Base-by-base conservation (phyloP, 2,888 invertebrate genomes). In the Loripinus fragilis region DNA sequence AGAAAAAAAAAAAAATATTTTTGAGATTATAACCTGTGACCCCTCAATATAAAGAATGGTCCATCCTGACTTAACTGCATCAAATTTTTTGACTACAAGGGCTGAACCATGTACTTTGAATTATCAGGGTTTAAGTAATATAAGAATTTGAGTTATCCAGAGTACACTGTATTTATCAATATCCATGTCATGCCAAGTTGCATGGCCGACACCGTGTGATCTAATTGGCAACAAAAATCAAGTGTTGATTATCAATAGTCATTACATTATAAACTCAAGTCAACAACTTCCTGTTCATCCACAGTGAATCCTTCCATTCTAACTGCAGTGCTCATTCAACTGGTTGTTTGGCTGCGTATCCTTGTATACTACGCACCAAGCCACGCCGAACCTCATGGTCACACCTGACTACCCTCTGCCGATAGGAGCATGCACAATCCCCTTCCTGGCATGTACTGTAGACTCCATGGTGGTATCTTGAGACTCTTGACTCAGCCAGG, bases 231-330 rank as follows among this genome's bases (percentile, higher is more conserved):
- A 33, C 60, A 60, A 33, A 60, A 60, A 60, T 60, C 60, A 60
- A 33, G 60, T 60, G 60, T 60, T 60, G 60, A 60, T 60, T 60
- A 60, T 60, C 60, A n/a, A 60, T 33, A 60, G 60, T 60, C 60
- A 30, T 28, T 60, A 60, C 15, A 60, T 33, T 60, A 33, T 17
- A 33, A 60, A 60, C 33, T 33, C 8, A 33, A 60, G 60, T 60
- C 60, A 60, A 60, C 60, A 60, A 60, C 60, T 60, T 60, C 60
- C 15, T 33, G 2, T 33, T 20, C 20, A 12, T 60, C 60, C 23
- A 23, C 33, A 20, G 60, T 20, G 10, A 60, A 60, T 33, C 60
- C 20, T 33, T 60, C 33, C 60, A 33, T 33, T n/a, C 60, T 33
- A 5, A 33, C 60, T 25, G 60, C 60, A 60, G 60, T 60, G 60